Base-by-base conservation (phyloP, 1,140 invertebrate species). In the Drosophila albomicans region DNA sequence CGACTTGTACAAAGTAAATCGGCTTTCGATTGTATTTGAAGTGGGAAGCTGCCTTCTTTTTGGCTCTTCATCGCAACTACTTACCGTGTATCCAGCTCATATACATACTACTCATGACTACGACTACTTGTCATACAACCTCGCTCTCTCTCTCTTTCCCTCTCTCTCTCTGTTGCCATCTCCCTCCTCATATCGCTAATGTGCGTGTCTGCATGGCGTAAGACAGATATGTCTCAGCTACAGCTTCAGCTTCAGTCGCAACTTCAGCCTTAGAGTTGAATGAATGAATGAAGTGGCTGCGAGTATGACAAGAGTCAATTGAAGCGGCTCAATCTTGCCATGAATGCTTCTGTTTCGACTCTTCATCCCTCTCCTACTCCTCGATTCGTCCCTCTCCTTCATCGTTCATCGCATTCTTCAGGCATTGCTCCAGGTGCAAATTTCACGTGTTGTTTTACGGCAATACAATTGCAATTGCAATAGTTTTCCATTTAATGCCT, bases 21-120 rank as follows among this genome's bases (percentile, higher is more conserved):
- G 76, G 81, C 82, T 81, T 87, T 87, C 70, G 65, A 81, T 74
- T 81, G 78, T 76, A 73, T 86, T 77, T 76, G 62, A 79, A 75
- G 72, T 79, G 63, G 62, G 49, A 28, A 56, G 48, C 30, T 35
- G 51, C 25, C 49, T 32, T n/a, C 51, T 1, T 10, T 28, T 25
- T 25, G 3, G 5, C 51, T 54, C 51, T 35, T n/a, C 11, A 35
- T 54, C 13, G 35, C 54, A 57, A 57, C 54, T 57, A 54, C 51
- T 54, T 54, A 54, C 51, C 51, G 51, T 54, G 51, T 54, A 54
- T 54, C n/a, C 30, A 13, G 28, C 32, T 28, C 43, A 25, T 41
- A 58, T 43, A 41, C 46, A 64, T 28, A 45, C 41, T 41, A 41
- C 10, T 7, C 32, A 32, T 32, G 41, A 54, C 13, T 58, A 28